These are phyloP conservation scores for Scaptomyza pallida DNA, from an alignment of 1,140 invertebrate genomes.

Conservation along the genomic window DNA sequence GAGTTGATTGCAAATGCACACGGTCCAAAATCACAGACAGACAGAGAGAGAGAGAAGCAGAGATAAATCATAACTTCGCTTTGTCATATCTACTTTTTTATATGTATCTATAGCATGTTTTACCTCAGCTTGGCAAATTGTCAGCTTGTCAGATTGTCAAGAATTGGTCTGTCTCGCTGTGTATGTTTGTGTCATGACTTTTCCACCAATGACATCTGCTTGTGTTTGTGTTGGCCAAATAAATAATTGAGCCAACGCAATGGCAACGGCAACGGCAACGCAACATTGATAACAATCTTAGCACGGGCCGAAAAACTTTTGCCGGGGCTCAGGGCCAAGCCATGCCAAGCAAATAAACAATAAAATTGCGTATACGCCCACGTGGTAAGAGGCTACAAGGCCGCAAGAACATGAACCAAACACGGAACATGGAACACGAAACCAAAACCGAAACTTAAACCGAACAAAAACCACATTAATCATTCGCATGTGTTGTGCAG, in stretches of 20 bases:
- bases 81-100: too few relatives aligned
- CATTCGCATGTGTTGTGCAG: conserved; percentile 57
- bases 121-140: too few relatives aligned
- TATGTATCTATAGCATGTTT: not conserved
- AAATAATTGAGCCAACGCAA: conserved; percentile 40
- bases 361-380: conserved; percentile 70
- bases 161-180: too few relatives aligned
- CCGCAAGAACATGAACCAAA: conserved; percentile 7
- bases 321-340: not conserved
- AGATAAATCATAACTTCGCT: conserved; percentile 8
- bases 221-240: conserved; percentile 39
- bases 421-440: not conserved
- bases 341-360: conserved; percentile 37
- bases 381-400: conserved; percentile 33
- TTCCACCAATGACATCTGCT: conserved; percentile 24
- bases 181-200: conserved; percentile 3
- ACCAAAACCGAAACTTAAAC: conserved; percentile 30
- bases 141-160: conserved; percentile 1
- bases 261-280: conserved; percentile 14
- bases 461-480: conserved; percentile 64
- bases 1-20: conserved; percentile 18
- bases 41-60: not conserved
- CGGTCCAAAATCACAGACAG: not conserved
- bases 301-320: conserved; percentile 29
- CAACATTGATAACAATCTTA: conserved; percentile 41